These are phyloP conservation scores for Pyrocoelia pectoralis DNA, from an alignment of 2,888 invertebrate species.

Conservation along the genomic window DNA sequence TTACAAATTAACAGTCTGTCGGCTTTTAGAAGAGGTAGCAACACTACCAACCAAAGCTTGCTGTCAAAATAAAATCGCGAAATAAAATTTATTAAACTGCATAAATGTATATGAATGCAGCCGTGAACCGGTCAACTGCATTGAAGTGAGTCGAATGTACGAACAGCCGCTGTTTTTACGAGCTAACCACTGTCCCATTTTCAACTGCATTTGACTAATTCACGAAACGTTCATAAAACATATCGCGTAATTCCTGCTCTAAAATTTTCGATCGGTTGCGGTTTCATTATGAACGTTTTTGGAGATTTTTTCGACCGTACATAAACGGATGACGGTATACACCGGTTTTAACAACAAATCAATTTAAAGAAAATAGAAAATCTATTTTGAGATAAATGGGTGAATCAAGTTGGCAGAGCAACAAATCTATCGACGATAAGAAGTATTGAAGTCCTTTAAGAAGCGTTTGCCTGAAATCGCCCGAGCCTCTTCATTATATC, in stretches of 20 bases:
- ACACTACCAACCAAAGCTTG: conserved; percentile 10
- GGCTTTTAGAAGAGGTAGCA: conserved; percentile 12
- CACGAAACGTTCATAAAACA: not conserved
- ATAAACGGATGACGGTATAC: conserved; percentile 21
- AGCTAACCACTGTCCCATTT: conserved; percentile 32
- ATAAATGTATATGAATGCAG: conserved; percentile 25
- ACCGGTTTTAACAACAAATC: conserved; percentile 13
- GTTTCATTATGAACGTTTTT: no score
- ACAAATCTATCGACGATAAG: conserved; percentile 55
- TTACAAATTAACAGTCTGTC: conserved; percentile 20
- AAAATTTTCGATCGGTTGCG: no score
- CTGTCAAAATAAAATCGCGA: conserved; percentile 30
- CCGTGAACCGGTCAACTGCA: conserved; percentile 35
- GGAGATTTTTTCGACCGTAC: conserved; percentile 15
- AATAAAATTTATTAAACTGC: conserved; percentile 29
- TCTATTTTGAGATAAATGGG: conserved; percentile 46
- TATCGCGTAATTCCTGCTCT: not conserved
- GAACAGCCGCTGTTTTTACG: conserved; percentile 40
- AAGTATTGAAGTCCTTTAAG: conserved; percentile 52
- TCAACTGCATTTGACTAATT: conserved; percentile 26
- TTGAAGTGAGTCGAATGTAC: conserved; percentile 38
- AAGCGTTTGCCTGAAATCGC: conserved; percentile 50
- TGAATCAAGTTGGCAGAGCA: conserved; percentile 37
- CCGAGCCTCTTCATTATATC: conserved; percentile 58
- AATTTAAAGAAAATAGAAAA: conserved; percentile 30